Evolutionary conservation across 2,113 vertebrate genomes (phyloP).

Genomic region (Scytalopus superciliaris): DNA sequence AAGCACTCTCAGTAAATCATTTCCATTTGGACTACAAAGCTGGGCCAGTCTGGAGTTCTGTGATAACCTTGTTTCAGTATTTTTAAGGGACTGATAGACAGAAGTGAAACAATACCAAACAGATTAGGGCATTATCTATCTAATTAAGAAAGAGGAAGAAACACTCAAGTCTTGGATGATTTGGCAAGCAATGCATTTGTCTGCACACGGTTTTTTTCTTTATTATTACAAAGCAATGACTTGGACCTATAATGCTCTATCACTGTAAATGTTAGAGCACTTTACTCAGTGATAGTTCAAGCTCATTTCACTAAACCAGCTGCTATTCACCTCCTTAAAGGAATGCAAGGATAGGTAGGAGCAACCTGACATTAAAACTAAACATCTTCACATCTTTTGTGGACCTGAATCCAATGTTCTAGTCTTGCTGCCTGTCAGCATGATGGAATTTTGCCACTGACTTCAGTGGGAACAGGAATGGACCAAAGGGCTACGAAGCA

Average conservation of each 20-base stretch:
- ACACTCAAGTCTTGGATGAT: not conserved
- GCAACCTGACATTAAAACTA: not conserved
- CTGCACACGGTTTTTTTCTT: not conserved
- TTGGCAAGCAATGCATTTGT: not conserved
- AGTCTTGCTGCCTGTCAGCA: not conserved
- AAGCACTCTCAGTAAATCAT: not conserved
- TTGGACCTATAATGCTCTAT: not conserved
- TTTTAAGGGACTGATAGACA: slow-evolving; percentile 19
- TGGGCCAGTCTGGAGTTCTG: slow-evolving; percentile 14
- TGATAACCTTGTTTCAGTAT: slow-evolving; percentile 8
- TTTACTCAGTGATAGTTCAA: not conserved
- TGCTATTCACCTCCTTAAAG: not conserved
- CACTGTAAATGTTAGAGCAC: not conserved
- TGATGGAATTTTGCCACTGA: not conserved
- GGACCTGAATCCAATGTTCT: not conserved
- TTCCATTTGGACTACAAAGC: not conserved
- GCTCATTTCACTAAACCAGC: not conserved
- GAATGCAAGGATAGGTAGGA: not conserved
- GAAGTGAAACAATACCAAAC: not conserved
- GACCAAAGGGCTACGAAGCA: not conserved
- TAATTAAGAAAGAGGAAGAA: slow-evolving; percentile 21
- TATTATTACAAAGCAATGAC: not conserved
- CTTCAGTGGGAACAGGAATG: accelerated
- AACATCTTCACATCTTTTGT: not conserved
- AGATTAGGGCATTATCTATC: slow-evolving; percentile 26